These are phyloP conservation scores for Falco novaeseelandiae DNA, from an alignment of 2,797 vertebrate species.

Conservation along the genomic window DNA sequence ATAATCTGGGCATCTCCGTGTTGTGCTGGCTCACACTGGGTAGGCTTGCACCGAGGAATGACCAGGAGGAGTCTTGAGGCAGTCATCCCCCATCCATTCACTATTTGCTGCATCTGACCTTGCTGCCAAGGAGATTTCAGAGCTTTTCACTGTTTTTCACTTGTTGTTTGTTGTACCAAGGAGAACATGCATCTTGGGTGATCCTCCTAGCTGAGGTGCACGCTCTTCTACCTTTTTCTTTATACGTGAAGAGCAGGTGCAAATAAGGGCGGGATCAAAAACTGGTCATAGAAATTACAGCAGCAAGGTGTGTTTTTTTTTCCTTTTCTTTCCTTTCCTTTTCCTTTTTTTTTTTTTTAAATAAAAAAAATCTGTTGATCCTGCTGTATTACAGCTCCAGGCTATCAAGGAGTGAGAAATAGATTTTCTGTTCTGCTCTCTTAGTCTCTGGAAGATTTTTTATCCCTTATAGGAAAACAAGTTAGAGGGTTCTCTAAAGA, in stretches of 20 bases:
- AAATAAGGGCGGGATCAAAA: not conserved
- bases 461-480: constrained; percentile 7
- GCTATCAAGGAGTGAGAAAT: constrained; percentile 22
- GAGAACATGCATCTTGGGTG: not conserved
- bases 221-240: not conserved
- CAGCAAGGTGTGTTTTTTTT: not conserved
- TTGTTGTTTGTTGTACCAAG: not conserved
- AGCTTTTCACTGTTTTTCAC: not conserved
- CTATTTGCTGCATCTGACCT: not conserved
- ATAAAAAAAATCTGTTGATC: not conserved
- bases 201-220: not conserved
- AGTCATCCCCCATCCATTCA: not conserved
- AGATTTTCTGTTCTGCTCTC: constrained; percentile 40
- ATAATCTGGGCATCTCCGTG: fast-evolving
- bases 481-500: not conserved
- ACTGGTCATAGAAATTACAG: not conserved
- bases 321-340: too few species aligned
- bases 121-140: not conserved
- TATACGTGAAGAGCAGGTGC: not conserved
- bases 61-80: not conserved
- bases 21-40: not conserved
- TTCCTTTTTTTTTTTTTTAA: not conserved
- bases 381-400: not conserved
- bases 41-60: not conserved
- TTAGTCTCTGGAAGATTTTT: not conserved